phyloP scores from a whole-genome alignment of 2,797 vertebrate genomes.

The Scolopax rusticola region DNA sequence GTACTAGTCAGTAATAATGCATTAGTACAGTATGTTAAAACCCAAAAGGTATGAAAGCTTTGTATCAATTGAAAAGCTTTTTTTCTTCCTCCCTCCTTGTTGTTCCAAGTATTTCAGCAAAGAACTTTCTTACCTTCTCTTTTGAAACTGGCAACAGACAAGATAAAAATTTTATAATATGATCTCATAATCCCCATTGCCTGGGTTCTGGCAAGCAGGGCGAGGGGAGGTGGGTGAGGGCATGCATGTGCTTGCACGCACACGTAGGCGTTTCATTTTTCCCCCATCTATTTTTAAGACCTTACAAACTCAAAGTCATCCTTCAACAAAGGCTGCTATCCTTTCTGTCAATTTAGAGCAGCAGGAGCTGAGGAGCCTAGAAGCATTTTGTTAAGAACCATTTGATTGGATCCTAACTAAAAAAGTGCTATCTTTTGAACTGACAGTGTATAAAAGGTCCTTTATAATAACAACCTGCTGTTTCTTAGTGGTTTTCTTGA shows the following conservation, averaged over 20 bases:
- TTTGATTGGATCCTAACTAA: not conserved
- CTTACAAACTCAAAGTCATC: not conserved
- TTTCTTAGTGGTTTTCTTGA: not conserved
- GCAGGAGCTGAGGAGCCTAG: not conserved
- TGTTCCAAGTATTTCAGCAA: constrained; percentile 18
- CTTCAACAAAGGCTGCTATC: not conserved
- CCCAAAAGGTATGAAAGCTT: constrained; percentile 50
- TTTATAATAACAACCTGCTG: constrained; percentile 1
- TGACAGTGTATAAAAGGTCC: not conserved
- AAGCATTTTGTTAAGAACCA: not conserved
- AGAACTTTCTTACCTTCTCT: not conserved
- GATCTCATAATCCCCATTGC: not conserved
- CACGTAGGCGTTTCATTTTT: not conserved
- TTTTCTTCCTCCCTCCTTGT: not conserved
- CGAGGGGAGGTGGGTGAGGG: not conserved
- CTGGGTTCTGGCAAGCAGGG: not conserved
- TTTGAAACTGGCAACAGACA: not conserved
- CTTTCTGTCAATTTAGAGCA: not conserved
- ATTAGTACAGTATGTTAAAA: constrained; percentile 11
- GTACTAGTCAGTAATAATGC: constrained; percentile 15
- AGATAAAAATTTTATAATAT: not conserved
- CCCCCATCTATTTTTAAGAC: not conserved
- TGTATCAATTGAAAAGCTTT: constrained; percentile 32
- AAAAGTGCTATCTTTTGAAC: not conserved
- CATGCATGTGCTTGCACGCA: not conserved